These are phyloP conservation scores for Cyanocitta stelleri DNA, from an alignment of 2,113 vertebrate species.

Conservation along the genomic window DNA sequence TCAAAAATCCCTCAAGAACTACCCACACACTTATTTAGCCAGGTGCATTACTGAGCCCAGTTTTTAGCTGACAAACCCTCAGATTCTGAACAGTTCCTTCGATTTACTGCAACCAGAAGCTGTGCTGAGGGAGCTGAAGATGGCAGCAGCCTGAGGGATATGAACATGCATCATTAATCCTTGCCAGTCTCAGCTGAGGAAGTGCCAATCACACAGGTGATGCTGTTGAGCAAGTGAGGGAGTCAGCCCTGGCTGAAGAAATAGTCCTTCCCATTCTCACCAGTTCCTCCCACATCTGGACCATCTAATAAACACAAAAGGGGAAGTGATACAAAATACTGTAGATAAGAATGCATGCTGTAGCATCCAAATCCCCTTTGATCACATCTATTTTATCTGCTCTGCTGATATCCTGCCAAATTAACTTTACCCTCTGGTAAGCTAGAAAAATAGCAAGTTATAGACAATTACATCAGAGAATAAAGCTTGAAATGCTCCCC, in stretches of 20 bases:
- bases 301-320: background rate
- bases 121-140: background rate
- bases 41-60: background rate
- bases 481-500: background rate
- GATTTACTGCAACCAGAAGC: background rate
- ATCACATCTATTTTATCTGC: background rate
- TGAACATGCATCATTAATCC: background rate
- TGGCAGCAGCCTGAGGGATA: background rate
- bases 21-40: background rate
- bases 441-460: background rate
- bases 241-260: background rate
- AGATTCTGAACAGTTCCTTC: background rate
- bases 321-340: background rate
- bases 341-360: background rate
- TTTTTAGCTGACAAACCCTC: background rate
- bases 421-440: background rate
- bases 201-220: background rate
- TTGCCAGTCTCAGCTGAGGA: background rate
- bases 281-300: background rate
- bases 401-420: background rate
- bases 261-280: background rate
- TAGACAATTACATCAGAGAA: background rate
- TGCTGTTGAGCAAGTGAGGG: background rate
- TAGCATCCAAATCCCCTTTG: background rate
- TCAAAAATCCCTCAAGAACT: background rate